These are phyloP conservation scores for Apostichopus parvimensis DNA, from an alignment of 35 echinoderm and acorn worm genomes.

Conservation along the genomic window DNA sequence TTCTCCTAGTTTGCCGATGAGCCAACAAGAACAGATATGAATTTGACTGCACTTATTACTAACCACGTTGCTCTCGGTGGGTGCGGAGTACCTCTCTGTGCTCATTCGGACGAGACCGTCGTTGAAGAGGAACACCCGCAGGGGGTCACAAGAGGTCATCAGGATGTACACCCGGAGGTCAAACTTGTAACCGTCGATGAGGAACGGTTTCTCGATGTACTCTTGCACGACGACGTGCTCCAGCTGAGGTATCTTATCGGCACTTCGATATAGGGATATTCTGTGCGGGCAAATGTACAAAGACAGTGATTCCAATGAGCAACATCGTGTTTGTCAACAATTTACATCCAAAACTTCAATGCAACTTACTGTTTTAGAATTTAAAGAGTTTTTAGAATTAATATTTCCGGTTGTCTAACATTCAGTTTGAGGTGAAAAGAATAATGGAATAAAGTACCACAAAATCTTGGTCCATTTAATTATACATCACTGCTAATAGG, in stretches of 20 bases:
- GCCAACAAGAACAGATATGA: too few relatives aligned
- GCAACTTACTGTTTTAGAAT: too few relatives aligned
- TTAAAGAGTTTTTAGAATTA: too few relatives aligned
- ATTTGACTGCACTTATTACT: not conserved
- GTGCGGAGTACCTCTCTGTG: slow-evolving; percentile 80
- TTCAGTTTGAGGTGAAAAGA: too few relatives aligned
- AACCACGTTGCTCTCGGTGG: slow-evolving; percentile 88
- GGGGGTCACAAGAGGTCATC: slow-evolving; percentile 94
- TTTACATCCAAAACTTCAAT: too few relatives aligned
- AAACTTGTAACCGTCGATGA: slow-evolving; percentile 97
- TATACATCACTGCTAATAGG: too few relatives aligned
- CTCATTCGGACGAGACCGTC: slow-evolving; percentile 92
- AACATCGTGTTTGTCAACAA: too few relatives aligned
- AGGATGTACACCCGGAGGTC: slow-evolving; percentile 94
- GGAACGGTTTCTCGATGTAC: slow-evolving; percentile 89
- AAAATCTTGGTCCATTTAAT: too few relatives aligned
- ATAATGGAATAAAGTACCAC: too few relatives aligned
- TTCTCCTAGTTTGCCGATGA: too few relatives aligned
- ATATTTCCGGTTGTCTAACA: too few relatives aligned
- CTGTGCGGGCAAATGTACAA: slow-evolving; percentile 34
- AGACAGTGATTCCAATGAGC: too few relatives aligned
- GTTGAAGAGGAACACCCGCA: slow-evolving; percentile 91
- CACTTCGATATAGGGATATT: slow-evolving; percentile 81
- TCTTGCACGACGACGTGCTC: slow-evolving; percentile 96
- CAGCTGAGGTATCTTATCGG: slow-evolving; percentile 83